Evolutionary conservation across 2,797 vertebrate species (phyloP).

Genomic region (Decapterus maruadsi): DNA sequence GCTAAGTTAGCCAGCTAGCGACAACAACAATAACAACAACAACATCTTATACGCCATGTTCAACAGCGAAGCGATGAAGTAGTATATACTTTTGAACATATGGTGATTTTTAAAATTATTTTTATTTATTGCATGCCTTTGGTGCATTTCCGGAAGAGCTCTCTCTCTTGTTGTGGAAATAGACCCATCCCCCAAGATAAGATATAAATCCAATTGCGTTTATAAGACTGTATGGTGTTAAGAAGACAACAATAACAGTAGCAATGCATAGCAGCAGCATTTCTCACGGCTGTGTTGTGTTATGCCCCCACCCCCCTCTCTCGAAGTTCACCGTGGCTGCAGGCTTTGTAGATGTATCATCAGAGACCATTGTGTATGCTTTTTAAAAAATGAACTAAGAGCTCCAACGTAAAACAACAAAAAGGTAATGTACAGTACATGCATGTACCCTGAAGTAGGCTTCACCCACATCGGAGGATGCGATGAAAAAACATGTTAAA

Average conservation of each 20-base stretch:
- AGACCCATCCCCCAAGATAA: slow-evolving; percentile 75
- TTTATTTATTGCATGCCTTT: background rate
- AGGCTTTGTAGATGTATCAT: background rate
- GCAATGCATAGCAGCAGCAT: slow-evolving; percentile 45
- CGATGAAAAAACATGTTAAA: background rate
- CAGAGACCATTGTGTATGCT: background rate
- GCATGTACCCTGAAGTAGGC: background rate
- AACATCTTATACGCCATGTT: slow-evolving; percentile 33
- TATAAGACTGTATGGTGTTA: slow-evolving; percentile 46
- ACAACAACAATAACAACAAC: slow-evolving; percentile 72
- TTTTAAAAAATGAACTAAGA: slow-evolving; percentile 25
- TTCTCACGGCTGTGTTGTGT: background rate
- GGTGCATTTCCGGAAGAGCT: slow-evolving; percentile 59
- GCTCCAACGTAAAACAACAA: slow-evolving; percentile 1
- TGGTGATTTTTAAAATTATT: background rate
- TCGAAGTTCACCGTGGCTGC: background rate
- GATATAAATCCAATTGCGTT: slow-evolving; percentile 65
- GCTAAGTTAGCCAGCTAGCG: slow-evolving; percentile 75
- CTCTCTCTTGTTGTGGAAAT: slow-evolving; percentile 42
- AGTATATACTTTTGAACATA: background rate
- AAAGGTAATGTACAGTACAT: background rate
- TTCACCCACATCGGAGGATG: background rate
- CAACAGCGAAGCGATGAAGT: background rate
- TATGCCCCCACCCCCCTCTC: background rate
- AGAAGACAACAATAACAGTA: slow-evolving; percentile 74